Conservation (phyloP, 2,113 vertebrate genomes). For the Machaerirhynchus nigripectus region DNA sequence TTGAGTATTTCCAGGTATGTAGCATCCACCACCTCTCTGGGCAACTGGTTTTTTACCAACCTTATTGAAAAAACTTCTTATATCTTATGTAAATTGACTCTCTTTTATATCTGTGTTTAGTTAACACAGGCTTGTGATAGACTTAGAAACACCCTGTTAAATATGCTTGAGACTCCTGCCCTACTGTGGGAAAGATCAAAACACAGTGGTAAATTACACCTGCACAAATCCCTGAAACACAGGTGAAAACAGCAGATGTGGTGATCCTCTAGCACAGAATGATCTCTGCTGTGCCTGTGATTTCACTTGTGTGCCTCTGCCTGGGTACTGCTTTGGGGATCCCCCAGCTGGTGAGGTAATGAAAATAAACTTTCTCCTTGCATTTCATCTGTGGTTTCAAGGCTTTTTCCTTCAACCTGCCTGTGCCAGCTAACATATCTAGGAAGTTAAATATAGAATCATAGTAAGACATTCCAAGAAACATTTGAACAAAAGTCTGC, state of each 20-base stretch:
- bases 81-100: not conserved
- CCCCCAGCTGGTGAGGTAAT: not conserved
- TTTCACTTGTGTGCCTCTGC: not conserved
- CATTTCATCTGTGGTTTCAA: not conserved
- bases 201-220: not conserved
- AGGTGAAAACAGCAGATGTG: not conserved
- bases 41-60: not conserved
- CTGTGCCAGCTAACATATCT: not conserved
- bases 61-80: not conserved
- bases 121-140: not conserved
- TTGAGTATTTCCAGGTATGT: not conserved
- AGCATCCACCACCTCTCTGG: not conserved
- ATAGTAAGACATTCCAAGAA: not conserved
- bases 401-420: not conserved
- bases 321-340: not conserved
- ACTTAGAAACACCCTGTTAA: not conserved
- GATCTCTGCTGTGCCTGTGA: not conserved
- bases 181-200: not conserved
- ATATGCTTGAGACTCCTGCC: not conserved
- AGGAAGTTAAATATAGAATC: not conserved
- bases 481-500: not conserved
- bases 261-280: rapidly evolving
- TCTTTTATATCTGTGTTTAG: not conserved
- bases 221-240: not conserved
- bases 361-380: not conserved